phyloP scores from a whole-genome alignment of 2,113 vertebrate species.

The Podarcis muralis region DNA sequence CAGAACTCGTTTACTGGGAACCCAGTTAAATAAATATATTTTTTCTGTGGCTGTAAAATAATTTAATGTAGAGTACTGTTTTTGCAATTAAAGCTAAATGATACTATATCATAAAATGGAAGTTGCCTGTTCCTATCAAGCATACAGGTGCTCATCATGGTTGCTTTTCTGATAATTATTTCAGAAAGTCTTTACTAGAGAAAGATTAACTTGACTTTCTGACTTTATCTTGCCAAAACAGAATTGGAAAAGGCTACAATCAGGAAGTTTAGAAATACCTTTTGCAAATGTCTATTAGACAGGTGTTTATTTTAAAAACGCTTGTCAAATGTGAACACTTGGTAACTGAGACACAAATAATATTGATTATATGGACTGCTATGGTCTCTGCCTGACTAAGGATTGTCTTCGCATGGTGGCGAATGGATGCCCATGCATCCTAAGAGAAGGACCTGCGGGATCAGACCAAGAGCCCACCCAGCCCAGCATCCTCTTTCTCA shows the following conservation, averaged over 20 bases:
- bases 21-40: not conserved
- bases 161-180: not conserved
- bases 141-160: not conserved
- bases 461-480: not conserved
- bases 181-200: not conserved
- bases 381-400: not conserved
- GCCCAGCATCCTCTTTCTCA: not conserved
- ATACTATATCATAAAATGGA: not conserved
- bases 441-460: not conserved
- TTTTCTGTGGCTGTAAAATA: not conserved
- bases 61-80: not conserved
- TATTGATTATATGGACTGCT: not conserved
- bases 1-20: too few relatives aligned
- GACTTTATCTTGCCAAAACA: not conserved
- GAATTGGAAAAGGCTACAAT: not conserved
- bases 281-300: not conserved
- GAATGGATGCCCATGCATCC: not conserved
- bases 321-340: not conserved
- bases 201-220: not conserved
- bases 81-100: not conserved
- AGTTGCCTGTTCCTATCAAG: not conserved
- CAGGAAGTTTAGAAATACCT: not conserved
- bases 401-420: not conserved
- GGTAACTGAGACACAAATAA: not conserved
- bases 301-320: not conserved